Evolutionary conservation across 2,113 vertebrate species (phyloP), one percentile per base, ranked within the genome.

Genomic region (Xyliphius kryptos): DNA sequence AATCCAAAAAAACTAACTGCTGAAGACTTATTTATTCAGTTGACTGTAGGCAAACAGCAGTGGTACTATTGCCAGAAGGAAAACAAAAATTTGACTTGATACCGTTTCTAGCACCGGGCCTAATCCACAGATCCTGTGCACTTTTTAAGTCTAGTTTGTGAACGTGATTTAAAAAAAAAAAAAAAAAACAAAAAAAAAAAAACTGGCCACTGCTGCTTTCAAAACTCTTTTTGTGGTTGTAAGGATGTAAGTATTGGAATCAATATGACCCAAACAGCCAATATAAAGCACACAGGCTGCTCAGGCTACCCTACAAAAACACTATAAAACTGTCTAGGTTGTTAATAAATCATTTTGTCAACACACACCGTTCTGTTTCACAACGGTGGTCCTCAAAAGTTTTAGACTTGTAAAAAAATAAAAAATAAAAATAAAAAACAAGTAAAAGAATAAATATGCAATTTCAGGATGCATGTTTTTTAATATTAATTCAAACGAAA

Each of bases 401-500:
- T 5, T 41, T 10, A 3, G 3, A 12, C 13, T 41, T 38, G 43
- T 3, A 41, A 54, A 44, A 54, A 14, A 22, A 22, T 43, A 9
- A 57, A 6, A 36, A 37, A 20, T 32, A 20, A n/a, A 36, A 37
- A 56, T 12, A 26, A 43, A 8, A 57, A 11, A 40, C 5, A 22
- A 40, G 50, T 3, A 49, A 55, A 55, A 37, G 32, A 65, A 54
- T 37, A 38, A 52, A 62, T 66, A n/a, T n/a, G n/a, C n/a, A n/a
- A n/a, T n/a, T n/a, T n/a, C n/a, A n/a, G 20, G 59, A 62, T 48
- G n/a, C 40, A 51, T 40, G 51, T 19, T 15, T 50, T 44, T 43
- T 46, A 52, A 17, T 56, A 67, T 71, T 58, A 43, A 53, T 37
- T 49, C 20, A 9, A 36, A n/a, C 26, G 36, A 32, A 68, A 47